Base-by-base conservation (phyloP, 2,888 invertebrate species). In the Chymomyza procnemis region DNA sequence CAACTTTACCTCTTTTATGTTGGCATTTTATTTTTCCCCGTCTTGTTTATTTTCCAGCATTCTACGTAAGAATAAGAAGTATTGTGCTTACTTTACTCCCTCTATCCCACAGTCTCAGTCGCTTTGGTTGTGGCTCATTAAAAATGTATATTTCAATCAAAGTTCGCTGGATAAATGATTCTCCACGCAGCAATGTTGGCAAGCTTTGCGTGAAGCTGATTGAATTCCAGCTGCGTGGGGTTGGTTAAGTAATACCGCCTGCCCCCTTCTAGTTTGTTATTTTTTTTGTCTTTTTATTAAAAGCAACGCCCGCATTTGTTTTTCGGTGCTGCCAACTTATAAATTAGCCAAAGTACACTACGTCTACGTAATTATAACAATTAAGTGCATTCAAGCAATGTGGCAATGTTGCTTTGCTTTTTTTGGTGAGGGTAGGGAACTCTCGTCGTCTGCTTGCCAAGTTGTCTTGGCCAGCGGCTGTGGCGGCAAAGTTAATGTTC, bases 141-240 rank as follows among this genome's bases (percentile, higher is more conserved):
- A 83, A 87, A 87, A 85, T 83, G 75, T 83, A 83, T 83, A 79
- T 85, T 83, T 85, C 82, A 83, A 83, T 83, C 87, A 83, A 83
- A 83, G 87, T 83, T 87, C 73, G 79, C 85, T 66, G 70, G 48
- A 12, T 41, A 41, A 41, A 41, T 41, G 34, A 41, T 41, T 41
- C 12, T 41, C 34, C 34, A 41, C 34, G 34, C 34, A 41, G 34
- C 9, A 4, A 34, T 34, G 34, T 5, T 2, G 34, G 12, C 4
- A 26, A 41, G 34, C 34, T 41, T 6, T 41, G 12, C 1, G 1
- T 18, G 21, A 12, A 18, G 54, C 21, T 16, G 50, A 50, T 16
- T 50, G 50, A 14, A 50, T 16, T 41, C 34, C 12, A 41, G 34
- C 9, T 2, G 26, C 26, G 2, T 3, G 6, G 34, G 34, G 34